Conservation (phyloP, 2,113 vertebrate genomes). For the Heteronetta atricapilla region DNA sequence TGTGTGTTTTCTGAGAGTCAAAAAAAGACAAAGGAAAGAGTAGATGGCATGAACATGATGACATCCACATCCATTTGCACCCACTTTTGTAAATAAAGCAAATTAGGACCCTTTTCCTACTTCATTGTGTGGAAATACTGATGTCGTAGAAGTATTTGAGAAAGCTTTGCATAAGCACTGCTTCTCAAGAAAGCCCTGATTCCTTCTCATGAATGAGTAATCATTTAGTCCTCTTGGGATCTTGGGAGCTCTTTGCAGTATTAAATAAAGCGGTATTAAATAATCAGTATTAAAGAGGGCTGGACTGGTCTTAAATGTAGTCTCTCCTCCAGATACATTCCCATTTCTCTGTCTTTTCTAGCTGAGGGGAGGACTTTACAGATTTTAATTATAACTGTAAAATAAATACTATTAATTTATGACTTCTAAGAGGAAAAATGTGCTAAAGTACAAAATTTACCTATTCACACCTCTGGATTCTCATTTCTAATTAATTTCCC, state of each 20-base stretch:
- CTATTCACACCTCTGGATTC: not conserved
- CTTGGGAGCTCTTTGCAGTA: not conserved
- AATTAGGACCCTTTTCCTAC: not conserved
- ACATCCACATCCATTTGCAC: not conserved
- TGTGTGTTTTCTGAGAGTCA: not conserved
- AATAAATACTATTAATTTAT: not conserved
- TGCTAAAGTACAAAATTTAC: not conserved
- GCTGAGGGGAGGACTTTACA: not conserved
- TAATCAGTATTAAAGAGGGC: not conserved
- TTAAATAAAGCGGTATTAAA: no score
- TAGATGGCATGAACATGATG: not conserved
- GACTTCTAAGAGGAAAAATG: not conserved
- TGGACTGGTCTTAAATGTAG: rapidly evolving
- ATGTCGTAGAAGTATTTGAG: not conserved
- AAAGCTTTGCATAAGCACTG: not conserved
- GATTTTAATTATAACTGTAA: not conserved
- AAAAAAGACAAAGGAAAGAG: not conserved
- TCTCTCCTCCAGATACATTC: not conserved
- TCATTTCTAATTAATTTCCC: not conserved
- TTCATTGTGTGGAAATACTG: not conserved
- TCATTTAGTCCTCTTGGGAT: not conserved
- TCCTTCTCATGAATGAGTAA: not conserved
- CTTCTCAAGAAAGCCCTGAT: not conserved
- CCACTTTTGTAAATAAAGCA: not conserved
- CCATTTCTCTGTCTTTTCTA: not conserved